Evolutionary conservation across 2,113 vertebrate species (phyloP).

Genomic region (Etheostoma cragini): DNA sequence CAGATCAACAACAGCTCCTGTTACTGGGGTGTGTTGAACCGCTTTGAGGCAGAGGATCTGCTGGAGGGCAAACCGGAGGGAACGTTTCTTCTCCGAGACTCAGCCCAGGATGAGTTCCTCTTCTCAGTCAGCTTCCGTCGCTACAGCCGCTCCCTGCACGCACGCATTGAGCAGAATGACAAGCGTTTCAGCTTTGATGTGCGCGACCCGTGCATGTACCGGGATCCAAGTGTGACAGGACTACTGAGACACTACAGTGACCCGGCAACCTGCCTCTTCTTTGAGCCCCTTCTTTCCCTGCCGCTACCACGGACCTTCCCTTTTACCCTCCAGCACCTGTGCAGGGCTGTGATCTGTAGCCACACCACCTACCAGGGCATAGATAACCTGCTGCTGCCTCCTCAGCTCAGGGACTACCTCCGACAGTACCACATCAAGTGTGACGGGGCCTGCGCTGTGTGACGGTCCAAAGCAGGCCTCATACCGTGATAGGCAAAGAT

Average conservation of each 20-base stretch:
- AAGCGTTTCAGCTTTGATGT: slow-evolving; percentile 98
- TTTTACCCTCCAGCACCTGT: slow-evolving; percentile 94
- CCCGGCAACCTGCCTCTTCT: slow-evolving; percentile 96
- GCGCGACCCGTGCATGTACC: slow-evolving; percentile 96
- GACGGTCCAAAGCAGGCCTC: slow-evolving; percentile 14
- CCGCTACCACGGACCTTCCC: slow-evolving; percentile 93
- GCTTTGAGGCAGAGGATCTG: slow-evolving; percentile 94
- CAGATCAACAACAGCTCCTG: slow-evolving; percentile 97
- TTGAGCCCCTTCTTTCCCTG: slow-evolving; percentile 94
- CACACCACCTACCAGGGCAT: slow-evolving; percentile 92
- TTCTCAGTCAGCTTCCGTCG: slow-evolving; percentile 98
- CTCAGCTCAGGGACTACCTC: slow-evolving; percentile 92
- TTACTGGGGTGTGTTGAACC: slow-evolving; percentile 98
- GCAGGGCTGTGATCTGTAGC: slow-evolving; percentile 93
- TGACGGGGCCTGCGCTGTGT: slow-evolving; percentile 78
- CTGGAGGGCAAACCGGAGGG: slow-evolving; percentile 97
- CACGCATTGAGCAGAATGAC: slow-evolving; percentile 96
- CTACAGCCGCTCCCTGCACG: slow-evolving; percentile 96
- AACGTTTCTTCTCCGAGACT: slow-evolving; percentile 94
- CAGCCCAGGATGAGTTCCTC: slow-evolving; percentile 96
- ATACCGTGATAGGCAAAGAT: background rate
- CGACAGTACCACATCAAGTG: slow-evolving; percentile 95
- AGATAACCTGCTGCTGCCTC: slow-evolving; percentile 88
- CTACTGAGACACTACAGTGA: slow-evolving; percentile 96
- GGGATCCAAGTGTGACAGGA: slow-evolving; percentile 92